A percentile compares a stretch with the other conserved stretches of the same genome.
phyloP scores from a whole-genome alignment of 2,888 invertebrate species.

The Conistra vaccinii region DNA sequence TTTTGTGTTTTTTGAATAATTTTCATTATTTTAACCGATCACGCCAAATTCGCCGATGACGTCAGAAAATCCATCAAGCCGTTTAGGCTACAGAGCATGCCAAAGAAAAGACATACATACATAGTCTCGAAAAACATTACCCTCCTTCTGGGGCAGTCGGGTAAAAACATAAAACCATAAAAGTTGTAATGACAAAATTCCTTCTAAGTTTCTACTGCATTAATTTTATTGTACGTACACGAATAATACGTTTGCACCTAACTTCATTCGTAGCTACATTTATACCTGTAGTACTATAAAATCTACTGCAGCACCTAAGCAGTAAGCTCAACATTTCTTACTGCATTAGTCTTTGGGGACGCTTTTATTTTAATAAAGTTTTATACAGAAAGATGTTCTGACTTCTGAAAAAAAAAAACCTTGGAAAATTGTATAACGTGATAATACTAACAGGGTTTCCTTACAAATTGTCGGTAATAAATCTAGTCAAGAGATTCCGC shows the following conservation, averaged over 20 bases:
- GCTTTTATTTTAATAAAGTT: constrained; percentile 25
- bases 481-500: constrained; percentile 3
- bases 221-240: constrained; percentile 15
- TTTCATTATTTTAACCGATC: no score
- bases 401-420: neutral
- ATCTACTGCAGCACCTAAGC: constrained; percentile 28
- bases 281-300: constrained; percentile 4
- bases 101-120: no score
- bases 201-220: constrained; percentile 18
- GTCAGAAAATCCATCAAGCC: no score
- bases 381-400: neutral
- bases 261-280: constrained; percentile 5
- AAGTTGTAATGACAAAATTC: constrained; percentile 16
- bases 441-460: constrained; percentile 4
- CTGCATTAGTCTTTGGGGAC: constrained; percentile 27
- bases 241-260: neutral
- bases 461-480: constrained; percentile 13
- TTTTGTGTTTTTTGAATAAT: no score
- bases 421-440: neutral
- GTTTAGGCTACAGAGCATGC: no score
- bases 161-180: neutral
- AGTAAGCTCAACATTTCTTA: constrained; percentile 13
- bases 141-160: no score
- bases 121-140: no score
- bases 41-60: no score